These are phyloP conservation scores for Chymomyza caudatula DNA, from an alignment of 2,888 invertebrate genomes.

Conservation along the genomic window DNA sequence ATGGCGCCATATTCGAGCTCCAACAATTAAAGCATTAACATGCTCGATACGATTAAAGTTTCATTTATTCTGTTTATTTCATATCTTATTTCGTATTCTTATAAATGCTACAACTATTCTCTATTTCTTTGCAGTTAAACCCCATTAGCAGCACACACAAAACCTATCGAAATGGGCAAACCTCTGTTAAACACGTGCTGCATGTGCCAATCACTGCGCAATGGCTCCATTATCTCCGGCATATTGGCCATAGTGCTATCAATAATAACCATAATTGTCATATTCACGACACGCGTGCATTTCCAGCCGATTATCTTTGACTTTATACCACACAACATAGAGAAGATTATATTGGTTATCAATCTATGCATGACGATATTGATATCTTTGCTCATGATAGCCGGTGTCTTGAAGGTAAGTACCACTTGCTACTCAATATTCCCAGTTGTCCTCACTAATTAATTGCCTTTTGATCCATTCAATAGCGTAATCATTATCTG, in stretches of 20 bases:
- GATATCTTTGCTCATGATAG: conserved; percentile 86
- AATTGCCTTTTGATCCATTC: conserved; percentile 25
- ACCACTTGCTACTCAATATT: neutral
- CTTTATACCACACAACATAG: conserved; percentile 83
- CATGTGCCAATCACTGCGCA: conserved; percentile 84
- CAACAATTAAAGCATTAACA: no score
- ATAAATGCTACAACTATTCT: neutral
- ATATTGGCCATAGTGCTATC: conserved; percentile 86
- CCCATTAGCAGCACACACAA: neutral
- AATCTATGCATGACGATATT: conserved; percentile 90
- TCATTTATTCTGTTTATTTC: no score
- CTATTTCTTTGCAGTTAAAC: conserved; percentile 12
- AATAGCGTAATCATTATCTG: conserved; percentile 87
- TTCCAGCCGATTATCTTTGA: conserved; percentile 89
- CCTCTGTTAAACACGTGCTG: conserved; percentile 84
- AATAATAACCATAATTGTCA: conserved; percentile 83
- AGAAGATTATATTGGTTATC: conserved; percentile 87
- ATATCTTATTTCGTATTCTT: no score
- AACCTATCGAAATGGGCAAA: conserved; percentile 70
- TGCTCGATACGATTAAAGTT: no score
- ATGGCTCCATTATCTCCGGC: conserved; percentile 87
- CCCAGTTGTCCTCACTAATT: neutral
- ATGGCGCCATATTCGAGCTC: no score
- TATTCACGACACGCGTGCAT: conserved; percentile 83
- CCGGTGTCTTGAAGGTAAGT: conserved; percentile 86